Evolutionary conservation across 1,140 invertebrate species (phyloP), one percentile per base, ranked within the genome.

Genomic region (Platorchestia sp.): DNA sequence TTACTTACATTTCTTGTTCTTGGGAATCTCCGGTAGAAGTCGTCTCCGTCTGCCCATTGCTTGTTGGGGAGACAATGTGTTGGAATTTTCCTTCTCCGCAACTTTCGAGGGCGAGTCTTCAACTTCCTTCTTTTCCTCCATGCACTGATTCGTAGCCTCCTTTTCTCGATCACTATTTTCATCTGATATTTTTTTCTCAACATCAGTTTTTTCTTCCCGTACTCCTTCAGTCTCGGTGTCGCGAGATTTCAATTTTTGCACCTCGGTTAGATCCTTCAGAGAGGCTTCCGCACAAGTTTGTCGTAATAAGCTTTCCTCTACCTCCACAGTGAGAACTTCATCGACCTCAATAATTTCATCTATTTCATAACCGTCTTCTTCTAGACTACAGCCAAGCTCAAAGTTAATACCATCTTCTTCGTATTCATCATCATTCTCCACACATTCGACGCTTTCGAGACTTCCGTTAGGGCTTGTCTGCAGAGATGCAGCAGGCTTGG

Each of bases 1-100:
- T 22, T 86, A 95, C 95, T 95, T 51, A 95, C 95, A 95, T 95
- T 95, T 95, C 45, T 95, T 95, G 86, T 95, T 95, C 87, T 95
- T 95, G 51, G 95, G 95, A 90, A 95, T 95, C 47, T 95, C 95
- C 0, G 95, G 95, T 53, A 95, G n/a, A n/a, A 45, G 75, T 95
- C 95, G 40, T 95, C 95, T 95, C 86, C 47, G 87, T 89, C 86
- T 89, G 59, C n/a, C 86, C 6, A 40, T 44, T 10, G 91, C 43
- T 47, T 40, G 86, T 45, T 95, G 95, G 41, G 95, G 86, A 0
- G 95, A 95, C 41, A 42, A 43, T 0, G 95, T 53, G 47, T 51
- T 41, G 7, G 36, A 43, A 43, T 86, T 95, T 19, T n/a, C 89
- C 47, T 90, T 86, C 7, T 47, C 95, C 16, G 47, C 95, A 36